A percentile compares a stretch with the other conserved stretches of the same genome.
phyloP scores from a whole-genome alignment of 2,888 invertebrate genomes.

The Protophormia terraenovae region DNA sequence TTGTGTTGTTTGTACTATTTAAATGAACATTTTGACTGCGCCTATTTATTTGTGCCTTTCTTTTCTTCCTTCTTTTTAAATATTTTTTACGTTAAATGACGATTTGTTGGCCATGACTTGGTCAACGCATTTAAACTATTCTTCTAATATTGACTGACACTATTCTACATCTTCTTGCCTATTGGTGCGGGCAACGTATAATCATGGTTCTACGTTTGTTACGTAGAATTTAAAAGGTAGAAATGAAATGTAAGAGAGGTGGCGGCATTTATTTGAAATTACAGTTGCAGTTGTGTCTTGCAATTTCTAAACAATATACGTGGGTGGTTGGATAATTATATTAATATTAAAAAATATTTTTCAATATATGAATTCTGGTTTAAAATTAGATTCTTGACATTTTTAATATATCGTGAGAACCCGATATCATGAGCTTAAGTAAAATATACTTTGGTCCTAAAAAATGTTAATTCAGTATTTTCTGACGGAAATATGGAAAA shows the following conservation, averaged over 20 bases:
- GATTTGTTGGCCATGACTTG: slow-evolving; percentile 39
- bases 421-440: no score
- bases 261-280: slow-evolving; percentile 57
- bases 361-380: no score
- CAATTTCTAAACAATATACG: slow-evolving; percentile 5
- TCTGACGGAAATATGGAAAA: no score
- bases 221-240: not conserved
- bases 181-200: slow-evolving; percentile 40
- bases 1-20: slow-evolving; percentile 30
- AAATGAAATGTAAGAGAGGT: slow-evolving; percentile 44
- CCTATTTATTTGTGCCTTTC: slow-evolving; percentile 18
- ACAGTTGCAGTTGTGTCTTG: slow-evolving; percentile 47
- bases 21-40: slow-evolving; percentile 45
- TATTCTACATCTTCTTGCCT: slow-evolving; percentile 30
- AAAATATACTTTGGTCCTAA: no score
- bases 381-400: no score
- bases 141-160: slow-evolving; percentile 52
- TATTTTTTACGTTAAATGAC: no score
- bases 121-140: slow-evolving; percentile 49
- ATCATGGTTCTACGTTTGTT: slow-evolving; percentile 16
- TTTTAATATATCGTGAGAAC: no score
- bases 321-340: slow-evolving; percentile 12
- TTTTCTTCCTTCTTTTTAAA: slow-evolving; percentile 4
- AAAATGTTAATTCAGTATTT: no score
- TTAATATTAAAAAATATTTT: not conserved